phyloP scores from a whole-genome alignment of 2,888 invertebrate species.

The Hoplodrina blanda region DNA sequence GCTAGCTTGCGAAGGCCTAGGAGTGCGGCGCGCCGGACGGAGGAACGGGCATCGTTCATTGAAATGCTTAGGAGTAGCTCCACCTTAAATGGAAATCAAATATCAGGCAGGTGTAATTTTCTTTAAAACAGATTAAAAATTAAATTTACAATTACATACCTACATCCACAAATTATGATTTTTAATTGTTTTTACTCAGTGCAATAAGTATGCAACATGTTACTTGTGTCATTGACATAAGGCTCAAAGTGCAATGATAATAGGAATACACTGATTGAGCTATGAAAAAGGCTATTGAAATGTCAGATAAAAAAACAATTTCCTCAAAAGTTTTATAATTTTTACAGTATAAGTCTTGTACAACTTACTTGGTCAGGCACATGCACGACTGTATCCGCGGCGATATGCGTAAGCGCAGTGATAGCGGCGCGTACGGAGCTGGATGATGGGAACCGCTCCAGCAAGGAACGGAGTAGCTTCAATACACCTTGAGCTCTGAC shows the following conservation, averaged over 20 bases:
- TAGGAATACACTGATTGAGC: too few relatives aligned
- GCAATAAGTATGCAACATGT: too few relatives aligned
- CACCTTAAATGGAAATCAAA: slow-evolving; percentile 82
- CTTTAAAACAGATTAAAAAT: too few relatives aligned
- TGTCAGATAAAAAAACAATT: not conserved
- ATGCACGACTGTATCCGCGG: slow-evolving; percentile 96
- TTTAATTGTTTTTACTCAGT: too few relatives aligned
- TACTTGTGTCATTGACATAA: too few relatives aligned
- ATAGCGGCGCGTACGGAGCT: slow-evolving; percentile 92
- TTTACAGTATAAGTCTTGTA: too few relatives aligned
- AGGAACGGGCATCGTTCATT: slow-evolving; percentile 81
- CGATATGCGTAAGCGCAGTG: slow-evolving; percentile 96
- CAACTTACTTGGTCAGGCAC: slow-evolving; percentile 95
- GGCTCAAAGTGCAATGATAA: too few relatives aligned
- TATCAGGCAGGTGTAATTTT: not conserved
- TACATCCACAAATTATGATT: too few relatives aligned
- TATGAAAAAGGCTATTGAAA: too few relatives aligned
- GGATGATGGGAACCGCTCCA: slow-evolving; percentile 85
- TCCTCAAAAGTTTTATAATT: not conserved
- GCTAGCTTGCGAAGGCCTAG: slow-evolving; percentile 80
- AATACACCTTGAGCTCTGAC: slow-evolving; percentile 93
- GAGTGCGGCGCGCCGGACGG: slow-evolving; percentile 82
- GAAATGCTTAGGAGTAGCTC: slow-evolving; percentile 84
- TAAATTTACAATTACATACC: too few relatives aligned
- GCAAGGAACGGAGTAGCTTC: slow-evolving; percentile 80